Evolutionary conservation across 2,113 vertebrate species (phyloP).

Genomic region (Ammodytes marinus): DNA sequence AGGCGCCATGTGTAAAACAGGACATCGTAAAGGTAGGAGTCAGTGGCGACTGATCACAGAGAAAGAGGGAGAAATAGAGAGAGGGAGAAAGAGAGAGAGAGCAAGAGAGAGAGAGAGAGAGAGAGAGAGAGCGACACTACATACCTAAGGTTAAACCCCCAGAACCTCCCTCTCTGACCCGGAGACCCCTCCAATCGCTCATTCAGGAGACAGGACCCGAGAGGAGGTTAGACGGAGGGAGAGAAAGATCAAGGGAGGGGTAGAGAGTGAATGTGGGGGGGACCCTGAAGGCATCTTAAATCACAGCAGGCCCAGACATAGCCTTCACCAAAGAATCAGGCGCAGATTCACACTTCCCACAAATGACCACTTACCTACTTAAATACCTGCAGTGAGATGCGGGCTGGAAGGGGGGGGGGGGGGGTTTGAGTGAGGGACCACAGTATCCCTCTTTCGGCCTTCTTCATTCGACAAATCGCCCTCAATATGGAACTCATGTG

Average conservation of each 20-base stretch:
- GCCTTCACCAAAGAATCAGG: conserved; percentile 66
- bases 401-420: not conserved
- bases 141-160: conserved; percentile 63
- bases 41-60: conserved; percentile 42
- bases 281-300: conserved; percentile 74
- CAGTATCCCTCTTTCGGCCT: not conserved
- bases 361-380: conserved; percentile 37
- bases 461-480: not conserved
- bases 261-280: conserved; percentile 34
- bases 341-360: conserved; percentile 48
- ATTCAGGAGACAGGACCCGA: conserved; percentile 53
- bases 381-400: conserved; percentile 24
- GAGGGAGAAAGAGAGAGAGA: conserved; percentile 24
- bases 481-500: too few relatives aligned
- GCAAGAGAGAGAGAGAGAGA: not conserved
- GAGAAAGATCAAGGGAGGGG: conserved; percentile 52
- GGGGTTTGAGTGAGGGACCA: not conserved
- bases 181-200: conserved; percentile 59
- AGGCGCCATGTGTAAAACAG: conserved; percentile 1
- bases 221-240: conserved; percentile 43
- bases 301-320: conserved; percentile 69
- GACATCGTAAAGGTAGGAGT: not conserved
- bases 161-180: conserved; percentile 64
- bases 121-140: conserved; percentile 36
- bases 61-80: conserved; percentile 21